These are phyloP conservation scores for Sigmodon hispidus DNA, from an alignment of 2,113 vertebrate genomes.

Conservation along the genomic window DNA sequence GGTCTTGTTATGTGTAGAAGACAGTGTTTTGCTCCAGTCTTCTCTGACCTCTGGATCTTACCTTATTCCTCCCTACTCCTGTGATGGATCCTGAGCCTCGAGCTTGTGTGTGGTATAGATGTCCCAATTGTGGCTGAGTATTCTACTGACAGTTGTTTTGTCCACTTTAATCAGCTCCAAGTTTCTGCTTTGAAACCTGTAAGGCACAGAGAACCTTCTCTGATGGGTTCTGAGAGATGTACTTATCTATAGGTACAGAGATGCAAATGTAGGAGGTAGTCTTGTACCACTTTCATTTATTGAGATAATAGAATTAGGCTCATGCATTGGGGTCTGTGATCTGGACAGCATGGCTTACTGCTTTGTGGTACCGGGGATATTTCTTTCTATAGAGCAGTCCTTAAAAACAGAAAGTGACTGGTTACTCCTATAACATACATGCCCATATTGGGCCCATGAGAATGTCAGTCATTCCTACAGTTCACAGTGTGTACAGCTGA, in stretches of 20 bases:
- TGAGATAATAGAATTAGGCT: not conserved
- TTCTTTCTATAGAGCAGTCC: not conserved
- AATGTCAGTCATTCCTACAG: not conserved
- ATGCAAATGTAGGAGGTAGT: too few relatives aligned
- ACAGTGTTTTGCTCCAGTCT: not conserved
- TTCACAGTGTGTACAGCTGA: not conserved
- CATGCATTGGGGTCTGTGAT: not conserved
- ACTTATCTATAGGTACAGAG: not conserved
- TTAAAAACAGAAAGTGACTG: too few relatives aligned
- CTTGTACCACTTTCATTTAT: not conserved
- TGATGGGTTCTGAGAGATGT: not conserved
- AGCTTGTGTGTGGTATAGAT: too few relatives aligned
- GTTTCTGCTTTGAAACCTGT: not conserved
- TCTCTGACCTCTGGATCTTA: too few relatives aligned
- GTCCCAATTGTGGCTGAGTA: not conserved
- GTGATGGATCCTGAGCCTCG: not conserved
- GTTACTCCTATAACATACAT: not conserved
- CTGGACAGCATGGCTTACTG: not conserved
- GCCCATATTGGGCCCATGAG: not conserved
- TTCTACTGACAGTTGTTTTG: not conserved
- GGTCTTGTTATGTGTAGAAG: too few relatives aligned
- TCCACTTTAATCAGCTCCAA: not conserved
- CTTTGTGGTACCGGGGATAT: not conserved
- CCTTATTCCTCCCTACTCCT: not conserved
- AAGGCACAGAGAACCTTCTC: not conserved